Conservation (phyloP, 2,797 vertebrate genomes). For the Coendou prehensilis region DNA sequence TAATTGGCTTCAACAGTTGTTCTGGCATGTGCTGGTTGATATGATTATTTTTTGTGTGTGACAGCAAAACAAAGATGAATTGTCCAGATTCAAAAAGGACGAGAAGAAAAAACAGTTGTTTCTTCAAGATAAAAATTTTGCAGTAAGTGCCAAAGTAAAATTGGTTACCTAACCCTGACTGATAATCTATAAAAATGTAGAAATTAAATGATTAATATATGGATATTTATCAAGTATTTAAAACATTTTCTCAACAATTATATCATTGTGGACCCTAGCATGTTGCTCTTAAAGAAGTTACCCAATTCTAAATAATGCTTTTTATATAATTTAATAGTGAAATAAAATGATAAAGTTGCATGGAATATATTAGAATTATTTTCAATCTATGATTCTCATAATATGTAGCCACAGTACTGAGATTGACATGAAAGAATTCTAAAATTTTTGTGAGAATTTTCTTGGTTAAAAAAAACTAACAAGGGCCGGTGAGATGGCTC, state of each 20-base stretch:
- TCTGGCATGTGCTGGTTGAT: conserved; percentile 70
- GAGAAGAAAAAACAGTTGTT: conserved; percentile 49
- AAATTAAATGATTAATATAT: conserved; percentile 26
- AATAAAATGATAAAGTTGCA: neutral
- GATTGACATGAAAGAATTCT: neutral
- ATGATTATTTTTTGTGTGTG: conserved; percentile 37
- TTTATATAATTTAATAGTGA: neutral
- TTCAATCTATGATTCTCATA: neutral
- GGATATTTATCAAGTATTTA: neutral
- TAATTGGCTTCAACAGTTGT: neutral
- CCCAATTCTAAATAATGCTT: conserved; percentile 12
- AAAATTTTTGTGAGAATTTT: neutral
- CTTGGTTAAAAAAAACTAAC: neutral
- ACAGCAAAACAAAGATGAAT: neutral
- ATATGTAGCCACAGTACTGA: neutral
- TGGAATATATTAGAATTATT: neutral
- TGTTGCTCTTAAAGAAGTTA: neutral
- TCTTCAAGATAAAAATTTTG: conserved; percentile 20
- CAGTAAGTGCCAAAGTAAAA: neutral
- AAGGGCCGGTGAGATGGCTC: neutral
- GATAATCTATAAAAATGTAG: conserved; percentile 45
- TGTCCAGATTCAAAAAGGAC: conserved; percentile 53
- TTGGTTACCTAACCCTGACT: conserved; percentile 33
- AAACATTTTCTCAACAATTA: conserved; percentile 23
- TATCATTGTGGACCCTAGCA: neutral